Evolutionary conservation across 2,113 vertebrate genomes (phyloP).

Genomic region (Tenebrosternarchus preto): DNA sequence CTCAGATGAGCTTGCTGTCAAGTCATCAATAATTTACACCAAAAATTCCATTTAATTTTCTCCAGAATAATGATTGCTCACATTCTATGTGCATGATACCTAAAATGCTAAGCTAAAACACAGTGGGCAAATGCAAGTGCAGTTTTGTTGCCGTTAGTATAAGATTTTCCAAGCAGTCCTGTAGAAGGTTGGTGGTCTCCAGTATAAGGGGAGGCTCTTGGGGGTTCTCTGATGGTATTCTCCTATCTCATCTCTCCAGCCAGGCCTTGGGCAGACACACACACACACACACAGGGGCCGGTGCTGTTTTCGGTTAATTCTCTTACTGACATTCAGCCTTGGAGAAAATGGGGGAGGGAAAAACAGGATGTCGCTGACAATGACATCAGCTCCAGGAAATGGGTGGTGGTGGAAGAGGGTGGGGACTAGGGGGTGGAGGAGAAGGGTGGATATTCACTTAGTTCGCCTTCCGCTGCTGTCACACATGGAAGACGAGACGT

Average conservation of each 20-base stretch:
- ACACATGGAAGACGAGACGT: background rate
- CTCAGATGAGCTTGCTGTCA: background rate
- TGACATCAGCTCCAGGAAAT: slow-evolving; percentile 3
- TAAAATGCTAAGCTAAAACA: background rate
- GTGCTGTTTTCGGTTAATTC: slow-evolving; percentile 51
- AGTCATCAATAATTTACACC: background rate
- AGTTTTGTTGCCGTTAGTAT: no score
- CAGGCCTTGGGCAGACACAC: slow-evolving; percentile 35
- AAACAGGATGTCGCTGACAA: slow-evolving; percentile 18
- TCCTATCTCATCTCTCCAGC: slow-evolving; percentile 41
- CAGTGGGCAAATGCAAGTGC: no score
- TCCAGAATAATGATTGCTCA: background rate
- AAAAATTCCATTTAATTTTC: background rate
- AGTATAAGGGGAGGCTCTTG: background rate
- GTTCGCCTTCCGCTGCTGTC: slow-evolving; percentile 3
- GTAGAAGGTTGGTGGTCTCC: background rate
- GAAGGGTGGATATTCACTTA: background rate
- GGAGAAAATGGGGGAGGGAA: background rate
- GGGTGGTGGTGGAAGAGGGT: no score
- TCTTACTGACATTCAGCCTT: slow-evolving; percentile 37
- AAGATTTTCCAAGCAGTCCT: no score
- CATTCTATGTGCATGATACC: background rate
- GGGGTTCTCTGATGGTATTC: slow-evolving; percentile 54
- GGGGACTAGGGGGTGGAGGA: slow-evolving; percentile 36
- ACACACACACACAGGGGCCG: slow-evolving; percentile 36